Evolutionary conservation across 2,888 invertebrate species (phyloP).

Genomic region (Gortyna flavago): DNA sequence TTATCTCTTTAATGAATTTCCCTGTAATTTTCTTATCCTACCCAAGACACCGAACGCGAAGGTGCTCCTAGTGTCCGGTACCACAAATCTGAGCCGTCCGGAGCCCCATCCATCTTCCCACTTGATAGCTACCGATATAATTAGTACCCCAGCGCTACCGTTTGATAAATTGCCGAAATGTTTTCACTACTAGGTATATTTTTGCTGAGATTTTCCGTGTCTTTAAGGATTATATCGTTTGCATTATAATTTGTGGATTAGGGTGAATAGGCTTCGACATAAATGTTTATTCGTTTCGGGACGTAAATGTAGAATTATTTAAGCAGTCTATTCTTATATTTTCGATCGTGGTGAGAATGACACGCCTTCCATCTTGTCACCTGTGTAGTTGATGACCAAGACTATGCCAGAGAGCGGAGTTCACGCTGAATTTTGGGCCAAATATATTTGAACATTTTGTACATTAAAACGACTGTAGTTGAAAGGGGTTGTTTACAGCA

Average conservation of each 20-base stretch:
- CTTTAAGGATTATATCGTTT: conserved; percentile 48
- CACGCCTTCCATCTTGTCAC: neutral
- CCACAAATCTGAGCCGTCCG: conserved; percentile 49
- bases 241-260: conserved; percentile 45
- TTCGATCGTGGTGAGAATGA: neutral
- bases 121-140: conserved; percentile 63
- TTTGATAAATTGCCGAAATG: conserved; percentile 61
- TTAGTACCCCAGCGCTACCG: conserved; percentile 46
- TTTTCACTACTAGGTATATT: conserved; percentile 41
- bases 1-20: neutral
- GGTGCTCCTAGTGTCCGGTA: conserved; percentile 30
- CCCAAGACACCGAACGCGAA: conserved; percentile 23
- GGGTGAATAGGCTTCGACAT: conserved; percentile 2
- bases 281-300: neutral
- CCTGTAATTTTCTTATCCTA: neutral
- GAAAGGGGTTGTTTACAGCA: neutral
- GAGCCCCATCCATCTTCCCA: conserved; percentile 54
- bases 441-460: conserved; percentile 1
- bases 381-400: conserved; percentile 1
- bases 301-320: neutral
- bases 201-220: conserved; percentile 22
- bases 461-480: neutral
- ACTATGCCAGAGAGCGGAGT: neutral
- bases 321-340: neutral
- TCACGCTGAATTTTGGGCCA: neutral